These are phyloP conservation scores for Sciaenops ocellatus DNA, from an alignment of 2,797 vertebrate species.

Conservation along the genomic window DNA sequence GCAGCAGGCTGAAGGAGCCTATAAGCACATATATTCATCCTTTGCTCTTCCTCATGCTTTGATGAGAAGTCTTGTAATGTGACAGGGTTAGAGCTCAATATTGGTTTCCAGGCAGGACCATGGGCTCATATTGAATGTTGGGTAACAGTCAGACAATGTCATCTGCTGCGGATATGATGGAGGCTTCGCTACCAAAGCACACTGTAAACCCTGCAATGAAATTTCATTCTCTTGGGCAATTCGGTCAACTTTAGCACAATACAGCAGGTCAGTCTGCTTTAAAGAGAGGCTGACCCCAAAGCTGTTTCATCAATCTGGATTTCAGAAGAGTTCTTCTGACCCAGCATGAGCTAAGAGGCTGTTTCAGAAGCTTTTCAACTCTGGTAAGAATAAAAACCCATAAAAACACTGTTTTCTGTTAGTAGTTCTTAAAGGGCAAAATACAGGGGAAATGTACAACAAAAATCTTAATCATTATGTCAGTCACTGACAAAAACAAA, in stretches of 20 bases:
- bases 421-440: background rate
- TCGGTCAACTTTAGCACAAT: constrained; percentile 24
- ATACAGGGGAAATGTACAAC: background rate
- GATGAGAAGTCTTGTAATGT: background rate
- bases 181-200: constrained; percentile 23
- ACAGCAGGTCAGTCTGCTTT: background rate
- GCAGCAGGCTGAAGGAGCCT: background rate
- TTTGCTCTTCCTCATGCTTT: constrained; percentile 27
- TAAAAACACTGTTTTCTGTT: background rate
- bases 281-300: constrained; percentile 6
- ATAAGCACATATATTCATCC: constrained; percentile 5
- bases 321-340: constrained; percentile 20
- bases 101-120: constrained; percentile 9
- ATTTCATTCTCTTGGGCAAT: constrained; percentile 35
- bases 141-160: constrained; percentile 5
- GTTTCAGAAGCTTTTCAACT: constrained; percentile 12
- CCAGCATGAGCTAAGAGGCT: background rate
- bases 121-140: constrained; percentile 21
- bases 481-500: background rate
- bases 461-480: background rate
- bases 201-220: constrained; percentile 39
- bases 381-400: background rate
- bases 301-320: constrained; percentile 44
- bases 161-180: constrained; percentile 37
- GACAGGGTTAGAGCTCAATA: constrained; percentile 10